Evolutionary conservation across 2,113 vertebrate genomes (phyloP).

Genomic region (Mormyrus lacerda): DNA sequence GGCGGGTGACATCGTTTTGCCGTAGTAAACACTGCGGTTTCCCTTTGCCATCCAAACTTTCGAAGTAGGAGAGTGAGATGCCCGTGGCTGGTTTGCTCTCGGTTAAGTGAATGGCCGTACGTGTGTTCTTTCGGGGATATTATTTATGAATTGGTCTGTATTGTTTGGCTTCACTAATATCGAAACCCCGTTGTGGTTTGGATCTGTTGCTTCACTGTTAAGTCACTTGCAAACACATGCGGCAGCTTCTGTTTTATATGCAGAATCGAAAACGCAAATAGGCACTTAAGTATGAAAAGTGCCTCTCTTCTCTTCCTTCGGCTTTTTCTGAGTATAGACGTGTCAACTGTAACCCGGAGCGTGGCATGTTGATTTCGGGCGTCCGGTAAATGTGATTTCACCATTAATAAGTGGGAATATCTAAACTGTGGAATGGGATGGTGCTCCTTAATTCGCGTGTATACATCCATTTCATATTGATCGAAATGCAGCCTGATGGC

Average conservation of each 20-base stretch:
- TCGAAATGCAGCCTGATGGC: not conserved
- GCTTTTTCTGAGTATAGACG: conserved; percentile 44
- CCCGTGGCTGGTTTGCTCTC: not conserved
- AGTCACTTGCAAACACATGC: not conserved
- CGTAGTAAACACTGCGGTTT: conserved; percentile 5
- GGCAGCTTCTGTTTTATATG: not conserved
- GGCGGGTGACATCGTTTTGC: not conserved
- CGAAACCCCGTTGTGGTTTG: conserved; percentile 13
- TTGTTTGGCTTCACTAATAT: not conserved
- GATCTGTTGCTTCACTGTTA: not conserved
- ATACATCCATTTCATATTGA: not conserved
- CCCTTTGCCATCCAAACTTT: not conserved
- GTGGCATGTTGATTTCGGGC: not conserved
- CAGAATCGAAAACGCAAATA: not conserved
- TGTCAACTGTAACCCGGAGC: conserved; percentile 27
- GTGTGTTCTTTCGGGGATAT: not conserved
- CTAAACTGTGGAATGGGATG: not conserved
- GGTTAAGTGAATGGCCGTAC: not conserved
- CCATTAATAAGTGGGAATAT: not conserved
- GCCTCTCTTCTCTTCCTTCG: conserved; percentile 31
- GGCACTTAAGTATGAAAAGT: not conserved
- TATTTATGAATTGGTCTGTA: conserved; percentile 8
- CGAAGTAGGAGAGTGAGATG: not conserved
- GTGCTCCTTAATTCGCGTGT: not conserved
- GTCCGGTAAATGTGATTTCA: not conserved